Base-by-base conservation (phyloP, 2,888 invertebrate species). In the Drosophila vallismaia region DNA sequence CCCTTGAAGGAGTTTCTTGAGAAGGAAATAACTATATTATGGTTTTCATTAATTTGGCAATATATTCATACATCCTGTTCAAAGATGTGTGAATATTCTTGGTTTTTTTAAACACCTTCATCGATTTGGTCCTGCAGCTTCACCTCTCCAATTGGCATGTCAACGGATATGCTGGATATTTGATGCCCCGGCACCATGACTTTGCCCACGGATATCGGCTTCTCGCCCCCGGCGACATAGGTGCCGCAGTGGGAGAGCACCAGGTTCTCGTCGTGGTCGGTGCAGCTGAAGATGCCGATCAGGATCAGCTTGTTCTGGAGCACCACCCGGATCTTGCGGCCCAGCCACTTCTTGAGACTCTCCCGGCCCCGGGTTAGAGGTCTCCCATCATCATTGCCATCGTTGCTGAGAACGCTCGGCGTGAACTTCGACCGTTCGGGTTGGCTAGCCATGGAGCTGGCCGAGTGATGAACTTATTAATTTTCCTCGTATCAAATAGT, bases 251-350 rank as follows among this genome's bases (percentile, higher is more conserved):
- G 36, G 48, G 59, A 58, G 4, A 83, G 19, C 0, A 80, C 59
- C 31, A 79, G n/a, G 31, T 79, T 79, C 54, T 44, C 14, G 12
- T 79, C 75, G 28, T 38, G 75, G 54, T 83, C 80, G 26, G 83
- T 79, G 50, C 77, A 83, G 19, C 83, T 70, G 7, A 79, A 79
- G 26, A 70, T 54, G 4, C 79, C 83, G 12, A 72, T 56, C 9
- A 76, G 14, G 0, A 44, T 48, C 28, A 44, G 9, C 36, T 71
- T 53, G 12, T 72, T 77, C 24, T 51, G 54, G 14, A 83, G 48
- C 0, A 53, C 72, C 3, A 83, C 53, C 0, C 77, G 69, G 2
- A 77, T 64, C 9, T 45, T 29, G 26, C 58, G 63, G 0, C 77
- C 79, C 45, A 79, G 45, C 78, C 68, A 84, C 4, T 67, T 58